These are phyloP conservation scores for Penaeus monodon DNA, from an alignment of 2,888 invertebrate species.

Conservation along the genomic window DNA sequence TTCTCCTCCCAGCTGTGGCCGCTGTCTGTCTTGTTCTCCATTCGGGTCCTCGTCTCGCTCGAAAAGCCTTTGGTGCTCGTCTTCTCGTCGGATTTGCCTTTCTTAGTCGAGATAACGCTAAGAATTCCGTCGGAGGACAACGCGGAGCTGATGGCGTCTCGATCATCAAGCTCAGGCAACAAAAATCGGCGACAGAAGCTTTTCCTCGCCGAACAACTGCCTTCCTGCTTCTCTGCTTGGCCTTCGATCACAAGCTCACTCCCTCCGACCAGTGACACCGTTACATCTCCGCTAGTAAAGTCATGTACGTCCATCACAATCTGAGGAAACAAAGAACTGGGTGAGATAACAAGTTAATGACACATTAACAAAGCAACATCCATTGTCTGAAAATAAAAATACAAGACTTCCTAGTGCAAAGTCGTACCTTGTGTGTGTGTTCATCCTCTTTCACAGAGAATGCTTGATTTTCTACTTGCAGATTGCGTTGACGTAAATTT, in stretches of 20 bases:
- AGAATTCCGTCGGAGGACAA: constrained; percentile 55
- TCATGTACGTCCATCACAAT: constrained; percentile 59
- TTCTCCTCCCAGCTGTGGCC: too few species aligned
- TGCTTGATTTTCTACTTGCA: constrained; percentile 28
- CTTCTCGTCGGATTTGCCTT: constrained; percentile 8
- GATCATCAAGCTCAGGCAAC: constrained; percentile 32
- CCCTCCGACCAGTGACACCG: constrained; percentile 49
- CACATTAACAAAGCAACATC: not conserved
- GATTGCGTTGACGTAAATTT: constrained; percentile 21
- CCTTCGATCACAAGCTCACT: constrained; percentile 56
- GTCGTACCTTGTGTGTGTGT: too few species aligned
- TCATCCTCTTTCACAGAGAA: too few species aligned
- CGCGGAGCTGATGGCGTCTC: constrained; percentile 46
- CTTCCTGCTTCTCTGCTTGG: constrained; percentile 41
- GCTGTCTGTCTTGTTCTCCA: too few species aligned
- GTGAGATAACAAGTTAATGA: not conserved
- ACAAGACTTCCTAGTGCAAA: too few species aligned
- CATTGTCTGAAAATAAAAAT: not conserved
- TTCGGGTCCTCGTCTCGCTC: too few species aligned
- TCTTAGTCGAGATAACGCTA: constrained; percentile 53
- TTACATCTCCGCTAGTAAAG: constrained; percentile 50
- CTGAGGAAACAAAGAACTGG: constrained; percentile 1
- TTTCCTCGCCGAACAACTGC: constrained; percentile 38
- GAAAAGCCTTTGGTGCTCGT: not conserved
- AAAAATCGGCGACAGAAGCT: constrained; percentile 55